These are phyloP conservation scores for Bucco capensis DNA, from an alignment of 2,113 vertebrate species.

Conservation along the genomic window DNA sequence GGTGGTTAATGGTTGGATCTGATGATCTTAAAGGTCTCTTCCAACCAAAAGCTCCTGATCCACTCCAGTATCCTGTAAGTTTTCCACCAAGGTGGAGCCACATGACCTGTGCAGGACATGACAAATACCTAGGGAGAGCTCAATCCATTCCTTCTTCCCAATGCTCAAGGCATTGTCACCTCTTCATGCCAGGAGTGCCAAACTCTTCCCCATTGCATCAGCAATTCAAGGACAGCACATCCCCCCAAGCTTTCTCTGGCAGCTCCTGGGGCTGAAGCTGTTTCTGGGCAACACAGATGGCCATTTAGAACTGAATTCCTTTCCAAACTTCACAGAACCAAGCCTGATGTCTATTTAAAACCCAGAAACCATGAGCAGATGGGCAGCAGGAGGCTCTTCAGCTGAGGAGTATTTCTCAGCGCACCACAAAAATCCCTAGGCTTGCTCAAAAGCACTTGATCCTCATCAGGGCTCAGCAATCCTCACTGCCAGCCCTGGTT, in stretches of 20 bases:
- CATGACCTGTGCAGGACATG: accelerated
- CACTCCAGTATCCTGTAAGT: neutral
- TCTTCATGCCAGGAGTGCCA: accelerated
- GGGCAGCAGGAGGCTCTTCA: neutral
- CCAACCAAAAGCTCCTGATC: neutral
- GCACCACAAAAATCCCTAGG: neutral
- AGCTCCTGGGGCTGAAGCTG: neutral
- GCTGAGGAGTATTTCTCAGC: neutral
- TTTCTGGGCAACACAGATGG: neutral
- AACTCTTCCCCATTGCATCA: neutral
- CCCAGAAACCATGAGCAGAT: neutral
- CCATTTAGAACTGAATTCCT: neutral
- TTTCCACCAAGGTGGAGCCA: neutral
- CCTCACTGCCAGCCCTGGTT: neutral
- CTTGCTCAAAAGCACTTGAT: neutral
- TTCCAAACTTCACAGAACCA: neutral
- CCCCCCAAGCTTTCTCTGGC: neutral
- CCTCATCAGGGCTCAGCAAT: neutral
- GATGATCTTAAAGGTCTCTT: too few species aligned
- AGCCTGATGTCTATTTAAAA: neutral
- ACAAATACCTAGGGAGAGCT: neutral
- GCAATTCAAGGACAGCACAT: neutral
- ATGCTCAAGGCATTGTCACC: neutral
- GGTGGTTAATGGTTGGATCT: too few species aligned
- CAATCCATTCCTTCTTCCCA: accelerated